These are phyloP conservation scores for Hetaerina titia DNA, from an alignment of 2,888 invertebrate genomes.

Conservation along the genomic window DNA sequence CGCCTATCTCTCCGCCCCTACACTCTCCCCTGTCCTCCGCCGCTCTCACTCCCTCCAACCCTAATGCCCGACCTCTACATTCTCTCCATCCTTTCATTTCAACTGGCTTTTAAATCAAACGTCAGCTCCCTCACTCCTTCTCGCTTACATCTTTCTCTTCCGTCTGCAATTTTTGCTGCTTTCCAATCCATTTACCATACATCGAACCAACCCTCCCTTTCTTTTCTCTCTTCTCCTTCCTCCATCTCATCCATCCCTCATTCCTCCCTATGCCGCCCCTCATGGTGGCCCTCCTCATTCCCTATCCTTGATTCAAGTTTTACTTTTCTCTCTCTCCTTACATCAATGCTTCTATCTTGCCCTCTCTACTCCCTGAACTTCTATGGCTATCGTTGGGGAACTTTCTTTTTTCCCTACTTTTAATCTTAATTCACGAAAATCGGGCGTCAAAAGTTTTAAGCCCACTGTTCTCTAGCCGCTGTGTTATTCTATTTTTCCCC, in stretches of 20 bases:
- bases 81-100: constrained; percentile 29
- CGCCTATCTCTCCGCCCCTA: not conserved
- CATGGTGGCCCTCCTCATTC: not conserved
- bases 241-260: not conserved
- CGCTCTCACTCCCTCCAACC: not conserved
- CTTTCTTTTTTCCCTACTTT: not conserved
- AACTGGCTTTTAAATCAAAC: constrained; percentile 62
- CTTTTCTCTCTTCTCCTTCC: not conserved
- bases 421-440: constrained; percentile 54
- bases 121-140: not conserved
- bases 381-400: not conserved
- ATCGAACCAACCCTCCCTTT: not conserved
- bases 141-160: not conserved
- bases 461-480: not conserved
- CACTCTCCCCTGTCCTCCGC: not conserved
- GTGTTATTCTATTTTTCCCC: not conserved
- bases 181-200: constrained; percentile 43
- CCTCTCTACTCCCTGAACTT: not conserved
- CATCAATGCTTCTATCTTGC: no score
- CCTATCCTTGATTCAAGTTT: constrained; percentile 23
- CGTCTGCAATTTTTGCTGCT: not conserved
- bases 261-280: not conserved
- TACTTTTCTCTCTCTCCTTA: not conserved
- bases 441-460: constrained; percentile 8
- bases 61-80: not conserved